Evolutionary conservation across 2,888 invertebrate species (phyloP), one percentile per base, ranked within the genome.

Genomic region (Perizoma flavofasciatum): DNA sequence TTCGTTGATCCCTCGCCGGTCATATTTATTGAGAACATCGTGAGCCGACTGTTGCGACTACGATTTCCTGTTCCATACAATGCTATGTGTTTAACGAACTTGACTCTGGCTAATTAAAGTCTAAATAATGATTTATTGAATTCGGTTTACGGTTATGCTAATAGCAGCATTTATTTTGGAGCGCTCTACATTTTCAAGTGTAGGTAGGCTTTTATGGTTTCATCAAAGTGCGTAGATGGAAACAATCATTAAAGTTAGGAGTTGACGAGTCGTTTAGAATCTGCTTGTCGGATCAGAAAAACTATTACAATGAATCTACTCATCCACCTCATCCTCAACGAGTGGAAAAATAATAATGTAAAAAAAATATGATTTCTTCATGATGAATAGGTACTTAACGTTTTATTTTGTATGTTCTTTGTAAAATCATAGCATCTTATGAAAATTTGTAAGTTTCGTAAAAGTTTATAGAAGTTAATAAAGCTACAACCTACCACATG

Each of bases 11-110:
- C 80, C 85, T 70, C 72, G 75, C 74, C 81, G 81, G 83, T 84
- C 81, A 82, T 85, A 85, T 88, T 89, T 89, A 89, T 87, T 86
- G 87, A 82, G 88, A 89, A 81, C 88, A 84, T 82, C 83, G 83
- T 74, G 77, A 83, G 79, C 73, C 71, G 73, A 78, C 74, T 78
- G 79, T 78, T 78, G 77, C 77, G 76, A 80, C 83, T 82, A 82
- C 80, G 77, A 83, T 83, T 89, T 88, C 88, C 87, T 86, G 83
- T 79, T 79, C 68, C 66, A 74, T 70, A 74, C 72, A 70, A 69
- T 69, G 69, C 63, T 73, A 75, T 75, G 71, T 70, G 72, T 75
- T 73, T 75, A 67, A 69, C 77, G 75, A 81, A 81, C 82, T 82
- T 81, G 77, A 75, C 73, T 79, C 71, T 63, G 37, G 55, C 65